Conservation (phyloP, 1,140 invertebrate species). For the Apis mellifera region DNA sequence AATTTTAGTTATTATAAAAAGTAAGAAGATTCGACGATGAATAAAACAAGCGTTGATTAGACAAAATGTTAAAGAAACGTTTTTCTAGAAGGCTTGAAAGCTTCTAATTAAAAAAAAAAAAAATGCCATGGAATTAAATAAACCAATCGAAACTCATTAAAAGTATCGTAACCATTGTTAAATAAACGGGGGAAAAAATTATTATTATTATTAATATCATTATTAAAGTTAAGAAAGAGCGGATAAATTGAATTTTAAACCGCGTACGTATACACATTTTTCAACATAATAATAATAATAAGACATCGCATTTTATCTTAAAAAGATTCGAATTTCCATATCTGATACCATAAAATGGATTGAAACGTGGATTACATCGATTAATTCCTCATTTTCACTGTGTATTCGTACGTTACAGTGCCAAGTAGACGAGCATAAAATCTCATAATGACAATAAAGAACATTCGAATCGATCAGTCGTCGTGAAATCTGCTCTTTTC, state of each 20-base stretch:
- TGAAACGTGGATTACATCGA: background rate
- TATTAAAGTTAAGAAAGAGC: background rate
- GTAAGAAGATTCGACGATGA: constrained; percentile 3
- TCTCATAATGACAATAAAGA: constrained; percentile 45
- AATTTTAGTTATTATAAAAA: background rate
- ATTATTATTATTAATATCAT: too few species aligned
- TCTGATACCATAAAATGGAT: too few species aligned
- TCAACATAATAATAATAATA: background rate
- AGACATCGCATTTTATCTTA: background rate
- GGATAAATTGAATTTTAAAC: background rate
- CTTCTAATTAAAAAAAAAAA: background rate
- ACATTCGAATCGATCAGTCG: constrained; percentile 11
- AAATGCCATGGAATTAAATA: constrained; percentile 27
- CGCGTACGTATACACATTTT: background rate
- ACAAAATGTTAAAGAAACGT: background rate
- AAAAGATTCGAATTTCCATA: background rate
- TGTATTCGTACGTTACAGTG: constrained; percentile 16
- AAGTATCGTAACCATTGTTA: background rate
- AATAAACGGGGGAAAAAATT: background rate
- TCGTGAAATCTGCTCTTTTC: constrained; percentile 24
- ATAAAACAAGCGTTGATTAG: background rate
- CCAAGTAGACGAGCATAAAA: constrained; percentile 25
- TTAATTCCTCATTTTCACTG: background rate
- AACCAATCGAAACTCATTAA: constrained; percentile 28
- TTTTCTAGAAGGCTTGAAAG: background rate